A percentile compares a stretch with the other conserved stretches of the same genome.
Conservation (phyloP, 2,113 vertebrate genomes). For the Prunella fulvescens region DNA sequence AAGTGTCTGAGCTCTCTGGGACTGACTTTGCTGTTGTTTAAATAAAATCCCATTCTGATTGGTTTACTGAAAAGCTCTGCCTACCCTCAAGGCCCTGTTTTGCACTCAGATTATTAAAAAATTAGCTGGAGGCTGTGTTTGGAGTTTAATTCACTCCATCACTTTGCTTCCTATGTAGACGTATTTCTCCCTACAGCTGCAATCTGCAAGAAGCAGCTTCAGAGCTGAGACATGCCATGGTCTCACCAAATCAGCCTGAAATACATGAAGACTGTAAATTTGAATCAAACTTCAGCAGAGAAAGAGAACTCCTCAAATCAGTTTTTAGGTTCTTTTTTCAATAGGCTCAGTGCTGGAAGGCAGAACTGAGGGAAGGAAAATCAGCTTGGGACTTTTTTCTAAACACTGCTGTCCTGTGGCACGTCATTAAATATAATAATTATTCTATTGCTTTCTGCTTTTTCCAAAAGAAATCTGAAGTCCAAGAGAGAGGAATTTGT, state of each 20-base stretch:
- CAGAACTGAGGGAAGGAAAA: background rate
- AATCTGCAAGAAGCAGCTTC: conserved; percentile 13
- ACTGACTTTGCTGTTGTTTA: background rate
- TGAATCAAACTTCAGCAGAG: conserved; percentile 7
- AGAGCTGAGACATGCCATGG: background rate
- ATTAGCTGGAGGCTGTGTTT: conserved; percentile 50
- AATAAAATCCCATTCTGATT: background rate
- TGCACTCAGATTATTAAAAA: background rate
- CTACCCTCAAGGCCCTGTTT: conserved; percentile 6
- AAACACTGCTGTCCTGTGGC: background rate
- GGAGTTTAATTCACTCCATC: conserved; percentile 14
- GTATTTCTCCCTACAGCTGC: conserved; percentile 56
- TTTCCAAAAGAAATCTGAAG: background rate
- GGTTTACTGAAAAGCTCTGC: conserved; percentile 20
- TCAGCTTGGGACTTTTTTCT: background rate
- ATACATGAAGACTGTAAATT: background rate
- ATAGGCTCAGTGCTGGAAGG: background rate
- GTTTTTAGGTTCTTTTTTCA: background rate
- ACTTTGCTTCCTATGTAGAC: background rate
- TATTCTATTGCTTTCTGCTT: background rate
- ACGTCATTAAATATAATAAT: background rate
- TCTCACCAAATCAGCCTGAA: background rate
- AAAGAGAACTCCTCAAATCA: background rate
- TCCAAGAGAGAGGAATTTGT: background rate
- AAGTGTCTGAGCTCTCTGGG: conserved; percentile 7